These are phyloP conservation scores for Hypotaenidia philippensis DNA, from an alignment of 2,797 vertebrate species.

Conservation along the genomic window DNA sequence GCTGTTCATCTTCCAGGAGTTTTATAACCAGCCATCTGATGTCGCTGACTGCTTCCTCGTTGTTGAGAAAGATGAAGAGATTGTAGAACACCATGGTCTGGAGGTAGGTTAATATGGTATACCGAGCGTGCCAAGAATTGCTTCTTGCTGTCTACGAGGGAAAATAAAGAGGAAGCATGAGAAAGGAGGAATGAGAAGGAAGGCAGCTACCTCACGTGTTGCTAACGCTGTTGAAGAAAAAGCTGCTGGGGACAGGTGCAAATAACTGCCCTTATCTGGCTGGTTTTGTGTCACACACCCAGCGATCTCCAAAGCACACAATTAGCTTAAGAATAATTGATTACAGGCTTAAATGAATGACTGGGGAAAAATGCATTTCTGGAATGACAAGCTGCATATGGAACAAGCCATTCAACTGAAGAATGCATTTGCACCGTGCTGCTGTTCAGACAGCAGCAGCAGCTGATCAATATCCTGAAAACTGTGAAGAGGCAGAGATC, in stretches of 20 bases:
- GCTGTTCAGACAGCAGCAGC: background rate
- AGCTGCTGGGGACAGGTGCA: background rate
- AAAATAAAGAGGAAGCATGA: background rate
- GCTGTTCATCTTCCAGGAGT: constrained; percentile 94
- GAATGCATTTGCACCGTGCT: background rate
- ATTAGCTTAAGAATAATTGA: background rate
- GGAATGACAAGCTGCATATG: background rate
- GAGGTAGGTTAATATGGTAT: constrained; percentile 95
- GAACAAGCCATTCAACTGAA: background rate
- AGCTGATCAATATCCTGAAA: background rate
- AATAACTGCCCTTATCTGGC: background rate
- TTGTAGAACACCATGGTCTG: constrained; percentile 99
- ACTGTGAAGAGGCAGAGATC: background rate
- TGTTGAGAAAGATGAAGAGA: constrained; percentile 95
- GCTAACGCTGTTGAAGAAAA: background rate
- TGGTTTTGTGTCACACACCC: background rate
- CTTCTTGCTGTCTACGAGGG: constrained; percentile 91
- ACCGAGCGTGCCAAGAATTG: constrained; percentile 97
- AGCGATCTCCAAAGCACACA: background rate
- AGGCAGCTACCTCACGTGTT: background rate
- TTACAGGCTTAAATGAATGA: background rate
- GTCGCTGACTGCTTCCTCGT: constrained; percentile 86
- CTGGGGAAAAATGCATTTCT: background rate
- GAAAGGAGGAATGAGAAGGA: background rate
- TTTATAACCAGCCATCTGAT: constrained; percentile 89